Evolutionary conservation across 2,113 vertebrate species (phyloP).

Genomic region (Gopherus evgoodei): DNA sequence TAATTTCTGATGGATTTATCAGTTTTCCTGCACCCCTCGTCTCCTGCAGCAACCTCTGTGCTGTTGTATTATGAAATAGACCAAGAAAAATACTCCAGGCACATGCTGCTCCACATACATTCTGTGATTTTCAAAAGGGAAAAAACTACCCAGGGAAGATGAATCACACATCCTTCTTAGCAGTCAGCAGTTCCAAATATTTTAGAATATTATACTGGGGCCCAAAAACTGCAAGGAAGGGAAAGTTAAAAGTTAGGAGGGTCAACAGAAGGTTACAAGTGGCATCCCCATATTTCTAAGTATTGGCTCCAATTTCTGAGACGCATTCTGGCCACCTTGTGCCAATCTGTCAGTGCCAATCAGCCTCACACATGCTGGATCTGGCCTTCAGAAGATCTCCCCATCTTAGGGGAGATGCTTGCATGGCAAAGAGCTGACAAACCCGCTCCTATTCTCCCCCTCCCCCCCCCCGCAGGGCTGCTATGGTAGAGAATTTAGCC

Average conservation of each 20-base stretch:
- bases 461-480: not conserved
- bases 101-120: not conserved
- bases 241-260: not conserved
- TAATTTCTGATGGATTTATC: slow-evolving; percentile 13
- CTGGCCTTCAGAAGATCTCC: not conserved
- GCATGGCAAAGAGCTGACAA: not conserved
- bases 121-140: not conserved
- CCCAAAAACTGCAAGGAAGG: not conserved
- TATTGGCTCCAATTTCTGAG: not conserved
- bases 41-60: not conserved
- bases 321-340: not conserved
- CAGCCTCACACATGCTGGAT: not conserved
- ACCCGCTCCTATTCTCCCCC: not conserved
- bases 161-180: not conserved
- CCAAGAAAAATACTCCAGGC: not conserved
- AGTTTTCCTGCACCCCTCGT: not conserved
- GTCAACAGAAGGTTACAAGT: not conserved
- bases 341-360: not conserved
- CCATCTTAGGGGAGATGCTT: not conserved
- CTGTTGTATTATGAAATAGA: not conserved
- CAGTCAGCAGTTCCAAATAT: not conserved
- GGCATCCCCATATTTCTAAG: not conserved
- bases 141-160: not conserved
- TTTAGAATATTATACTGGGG: not conserved
- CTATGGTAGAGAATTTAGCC: not conserved